Evolutionary conservation across 2,797 vertebrate genomes (phyloP).

Genomic region (Schizothorax lantsangensis): DNA sequence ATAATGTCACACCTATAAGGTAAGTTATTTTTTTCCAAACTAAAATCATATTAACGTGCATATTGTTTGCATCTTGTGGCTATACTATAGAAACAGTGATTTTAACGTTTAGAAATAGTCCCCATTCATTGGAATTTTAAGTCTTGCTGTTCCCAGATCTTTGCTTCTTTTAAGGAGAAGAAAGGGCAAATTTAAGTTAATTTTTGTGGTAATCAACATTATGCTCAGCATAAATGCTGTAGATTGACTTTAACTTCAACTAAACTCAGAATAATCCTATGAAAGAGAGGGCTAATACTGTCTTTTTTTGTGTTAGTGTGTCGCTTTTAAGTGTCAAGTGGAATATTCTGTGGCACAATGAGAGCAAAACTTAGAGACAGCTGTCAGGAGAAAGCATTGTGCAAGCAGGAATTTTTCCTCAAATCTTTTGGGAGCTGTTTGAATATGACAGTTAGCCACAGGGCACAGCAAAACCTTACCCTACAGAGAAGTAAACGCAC

Average conservation of each 20-base stretch:
- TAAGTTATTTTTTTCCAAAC: neutral
- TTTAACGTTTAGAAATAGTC: too few relatives aligned
- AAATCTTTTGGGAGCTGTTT: slow-evolving; percentile 32
- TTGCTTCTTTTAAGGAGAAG: neutral
- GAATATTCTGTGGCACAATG: slow-evolving; percentile 28
- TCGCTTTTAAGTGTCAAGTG: neutral
- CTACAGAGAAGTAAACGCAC: slow-evolving; percentile 63
- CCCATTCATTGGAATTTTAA: neutral
- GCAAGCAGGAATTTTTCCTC: slow-evolving; percentile 53
- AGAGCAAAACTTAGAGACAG: slow-evolving; percentile 53
- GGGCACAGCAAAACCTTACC: slow-evolving; percentile 66
- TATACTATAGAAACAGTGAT: neutral
- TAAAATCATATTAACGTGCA: neutral
- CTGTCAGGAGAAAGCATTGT: slow-evolving; percentile 61
- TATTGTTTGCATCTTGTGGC: neutral
- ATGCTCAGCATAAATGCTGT: neutral
- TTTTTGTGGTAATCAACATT: neutral
- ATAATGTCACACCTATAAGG: neutral
- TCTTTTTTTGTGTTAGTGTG: slow-evolving; percentile 2
- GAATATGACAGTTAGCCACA: slow-evolving; percentile 53
- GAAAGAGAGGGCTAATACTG: neutral
- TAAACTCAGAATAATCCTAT: neutral
- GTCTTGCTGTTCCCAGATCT: neutral
- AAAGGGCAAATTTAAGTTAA: neutral
- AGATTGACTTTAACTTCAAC: neutral